Evolutionary conservation across 2,888 invertebrate genomes (phyloP), one percentile per base, ranked within the genome.

Genomic region (Gibbula magus): DNA sequence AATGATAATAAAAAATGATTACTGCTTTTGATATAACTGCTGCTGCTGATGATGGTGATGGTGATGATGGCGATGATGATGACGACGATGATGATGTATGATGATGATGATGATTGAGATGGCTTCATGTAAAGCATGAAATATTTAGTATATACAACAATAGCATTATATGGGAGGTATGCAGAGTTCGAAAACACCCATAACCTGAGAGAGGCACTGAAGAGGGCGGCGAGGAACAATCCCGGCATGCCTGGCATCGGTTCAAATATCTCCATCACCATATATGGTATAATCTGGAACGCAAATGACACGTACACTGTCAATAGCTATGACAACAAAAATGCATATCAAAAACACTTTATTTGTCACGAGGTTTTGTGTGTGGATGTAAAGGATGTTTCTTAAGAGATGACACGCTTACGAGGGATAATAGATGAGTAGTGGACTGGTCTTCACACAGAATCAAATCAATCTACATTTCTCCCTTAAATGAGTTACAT

Each of bases 171-270:
- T 45, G 5, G 4, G 13, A 10, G 4, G 13, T 45, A 45, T 45
- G 45, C 5, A 45, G 10, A 45, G 13, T 35, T 8, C 5, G 10
- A 13, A 45, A 13, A 0, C 13, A 29, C 29, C 22, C 61, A 61
- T 75, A 76, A 87, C 88, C 88, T 88, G 10, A 88, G 81, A 4
- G 88, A 89, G 0, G 88, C 88, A 76, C 87, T 85, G 80, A 88
- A 88, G 8, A 89, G 79, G 0, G 87, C 84, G 3, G 88, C 88
- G 53, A 89, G 78, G 70, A 87, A 89, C 4, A 88, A 54, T 0
- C 88, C 88, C 2, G 88, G 84, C 87, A 88, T 87, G 10, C 88
- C 88, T 10, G 84, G 85, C 13, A 84, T 22, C 13, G 76, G 56
- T 25, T 61, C 61, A 81, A 89, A 88, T 7, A 88, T 82, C 54